Evolutionary conservation across 2,113 vertebrate species (phyloP).

Genomic region (Chionis minor): DNA sequence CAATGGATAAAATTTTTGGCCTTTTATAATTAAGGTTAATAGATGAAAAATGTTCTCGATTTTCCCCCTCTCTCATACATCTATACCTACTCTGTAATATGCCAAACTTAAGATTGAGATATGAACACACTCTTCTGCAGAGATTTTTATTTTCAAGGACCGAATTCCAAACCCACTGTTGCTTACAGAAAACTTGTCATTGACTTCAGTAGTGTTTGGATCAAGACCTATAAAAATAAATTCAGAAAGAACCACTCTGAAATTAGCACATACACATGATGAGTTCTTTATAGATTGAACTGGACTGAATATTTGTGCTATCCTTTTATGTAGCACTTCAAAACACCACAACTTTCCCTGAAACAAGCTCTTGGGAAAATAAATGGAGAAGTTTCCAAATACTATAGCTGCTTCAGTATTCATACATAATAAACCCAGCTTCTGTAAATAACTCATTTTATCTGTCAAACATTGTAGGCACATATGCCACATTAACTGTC

Average conservation of each 20-base stretch:
- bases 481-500: conserved; percentile 51
- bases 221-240: not conserved
- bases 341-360: not conserved
- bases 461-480: conserved; percentile 47
- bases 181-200: not conserved
- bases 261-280: not conserved
- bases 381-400: conserved; percentile 22
- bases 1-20: not conserved
- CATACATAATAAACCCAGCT: conserved; percentile 55
- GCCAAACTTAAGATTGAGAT: not conserved
- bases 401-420: conserved; percentile 16
- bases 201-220: not conserved
- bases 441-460: conserved; percentile 67
- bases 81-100: not conserved
- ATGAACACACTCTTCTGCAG: not conserved
- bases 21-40: not conserved
- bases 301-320: not conserved
- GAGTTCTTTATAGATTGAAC: not conserved
- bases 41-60: not conserved
- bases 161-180: not conserved
- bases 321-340: not conserved
- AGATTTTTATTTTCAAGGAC: not conserved
- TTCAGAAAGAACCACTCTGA: not conserved
- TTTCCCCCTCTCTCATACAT: not conserved
- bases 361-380: conserved; percentile 23